A percentile compares a stretch with the other conserved stretches of the same genome.
Conservation (phyloP, 2,888 invertebrate genomes). For the Heliconius sara region DNA sequence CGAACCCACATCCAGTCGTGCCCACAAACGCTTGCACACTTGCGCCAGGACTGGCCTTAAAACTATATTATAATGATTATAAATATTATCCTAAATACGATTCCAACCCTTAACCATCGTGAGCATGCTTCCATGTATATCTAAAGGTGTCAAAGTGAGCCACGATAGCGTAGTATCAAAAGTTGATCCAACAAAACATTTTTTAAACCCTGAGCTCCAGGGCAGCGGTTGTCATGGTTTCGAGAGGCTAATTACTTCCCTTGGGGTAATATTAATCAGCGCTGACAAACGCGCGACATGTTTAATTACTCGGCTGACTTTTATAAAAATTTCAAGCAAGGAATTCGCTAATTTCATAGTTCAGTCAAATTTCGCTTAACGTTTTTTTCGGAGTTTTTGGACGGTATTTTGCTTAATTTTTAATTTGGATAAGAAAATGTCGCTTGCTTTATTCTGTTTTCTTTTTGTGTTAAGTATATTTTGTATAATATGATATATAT, state of each 20-base stretch:
- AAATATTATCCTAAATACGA: background rate
- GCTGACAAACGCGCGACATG: conserved; percentile 26
- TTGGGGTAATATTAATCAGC: conserved; percentile 40
- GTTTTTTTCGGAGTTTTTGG: background rate
- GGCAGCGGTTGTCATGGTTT: conserved; percentile 19
- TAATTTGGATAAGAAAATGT: background rate
- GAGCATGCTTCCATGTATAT: background rate
- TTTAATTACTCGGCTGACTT: conserved; percentile 34
- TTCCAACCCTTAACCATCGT: background rate
- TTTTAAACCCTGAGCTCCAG: conserved; percentile 14
- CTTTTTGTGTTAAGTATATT: background rate
- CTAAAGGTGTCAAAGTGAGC: background rate
- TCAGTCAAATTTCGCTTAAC: conserved; percentile 10
- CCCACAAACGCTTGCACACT: too few relatives aligned
- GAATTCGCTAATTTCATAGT: conserved; percentile 23
- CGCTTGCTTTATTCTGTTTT: background rate
- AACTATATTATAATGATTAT: too few relatives aligned
- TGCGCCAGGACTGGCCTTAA: too few relatives aligned
- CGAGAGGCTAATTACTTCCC: conserved; percentile 39
- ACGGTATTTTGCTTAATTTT: background rate
- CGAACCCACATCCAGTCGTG: too few relatives aligned
- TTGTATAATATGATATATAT: too few relatives aligned
- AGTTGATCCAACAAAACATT: conserved; percentile 7
- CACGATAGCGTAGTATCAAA: conserved; percentile 6
- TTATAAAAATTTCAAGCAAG: conserved; percentile 18